phyloP scores from a whole-genome alignment of 1,140 invertebrate species.

The Saccostrea cuccullata region DNA sequence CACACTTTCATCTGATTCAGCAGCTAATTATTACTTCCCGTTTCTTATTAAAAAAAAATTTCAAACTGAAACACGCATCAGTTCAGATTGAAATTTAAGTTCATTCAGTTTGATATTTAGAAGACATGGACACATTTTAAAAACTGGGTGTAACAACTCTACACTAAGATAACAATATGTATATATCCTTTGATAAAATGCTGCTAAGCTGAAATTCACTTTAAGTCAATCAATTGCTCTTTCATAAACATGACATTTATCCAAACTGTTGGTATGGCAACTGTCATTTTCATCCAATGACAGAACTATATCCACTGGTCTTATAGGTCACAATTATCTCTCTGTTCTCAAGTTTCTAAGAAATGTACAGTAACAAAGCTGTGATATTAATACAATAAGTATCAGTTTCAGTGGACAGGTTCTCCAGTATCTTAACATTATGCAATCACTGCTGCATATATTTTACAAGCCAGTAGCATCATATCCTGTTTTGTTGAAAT shows the following conservation, averaged over 20 bases:
- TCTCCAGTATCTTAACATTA: background rate
- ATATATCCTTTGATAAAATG: background rate
- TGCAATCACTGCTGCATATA: background rate
- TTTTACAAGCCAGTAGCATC: background rate
- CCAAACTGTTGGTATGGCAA: constrained; percentile 21
- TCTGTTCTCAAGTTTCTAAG: background rate
- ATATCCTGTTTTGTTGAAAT: background rate
- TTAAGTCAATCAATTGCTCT: too few species aligned
- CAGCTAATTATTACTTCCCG: too few species aligned
- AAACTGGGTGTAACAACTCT: background rate
- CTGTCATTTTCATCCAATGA: background rate
- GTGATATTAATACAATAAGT: background rate
- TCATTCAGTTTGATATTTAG: background rate
- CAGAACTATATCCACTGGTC: background rate
- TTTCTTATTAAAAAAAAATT: too few species aligned
- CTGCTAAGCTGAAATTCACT: too few species aligned
- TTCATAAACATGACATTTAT: background rate
- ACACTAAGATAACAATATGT: background rate
- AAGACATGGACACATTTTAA: background rate
- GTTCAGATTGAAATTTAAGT: background rate
- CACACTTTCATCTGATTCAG: background rate
- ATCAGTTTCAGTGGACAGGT: background rate
- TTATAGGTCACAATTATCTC: background rate
- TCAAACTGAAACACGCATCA: background rate
- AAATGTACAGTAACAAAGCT: background rate